Evolutionary conservation across 2,888 invertebrate species (phyloP).

Genomic region (Scaptomyza cyrtandrae): DNA sequence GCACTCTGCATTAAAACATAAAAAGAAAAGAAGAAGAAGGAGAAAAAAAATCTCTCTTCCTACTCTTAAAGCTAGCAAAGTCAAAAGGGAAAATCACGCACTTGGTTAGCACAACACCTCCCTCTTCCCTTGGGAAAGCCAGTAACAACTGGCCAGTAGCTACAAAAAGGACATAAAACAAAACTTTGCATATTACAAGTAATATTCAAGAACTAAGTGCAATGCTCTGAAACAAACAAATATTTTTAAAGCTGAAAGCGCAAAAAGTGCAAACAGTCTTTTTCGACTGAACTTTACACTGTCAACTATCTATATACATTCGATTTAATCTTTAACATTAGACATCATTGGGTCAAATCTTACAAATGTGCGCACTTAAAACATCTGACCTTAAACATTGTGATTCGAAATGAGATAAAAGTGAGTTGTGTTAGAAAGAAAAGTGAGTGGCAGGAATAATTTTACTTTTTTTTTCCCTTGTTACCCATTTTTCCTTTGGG

Average conservation of each 20-base stretch:
- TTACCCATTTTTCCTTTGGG: not conserved
- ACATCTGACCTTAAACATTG: not conserved
- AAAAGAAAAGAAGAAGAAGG: constrained; percentile 11
- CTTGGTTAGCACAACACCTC: constrained; percentile 36
- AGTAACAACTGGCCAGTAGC: constrained; percentile 31
- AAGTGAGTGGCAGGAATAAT: not conserved
- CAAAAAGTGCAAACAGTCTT: not conserved
- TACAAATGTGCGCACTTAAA: not conserved
- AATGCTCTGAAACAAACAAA: constrained; percentile 21
- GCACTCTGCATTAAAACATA: constrained; percentile 25
- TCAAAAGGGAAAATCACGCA: constrained; percentile 43
- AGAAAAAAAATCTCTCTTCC: constrained; percentile 32
- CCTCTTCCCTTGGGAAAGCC: constrained; percentile 5
- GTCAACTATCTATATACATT: not conserved
- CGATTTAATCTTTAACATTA: not conserved
- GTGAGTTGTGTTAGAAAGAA: not conserved
- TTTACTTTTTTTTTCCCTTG: not conserved
- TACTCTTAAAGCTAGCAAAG: constrained; percentile 26
- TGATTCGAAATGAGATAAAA: not conserved
- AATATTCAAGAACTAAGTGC: constrained; percentile 39
- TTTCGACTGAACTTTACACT: not conserved
- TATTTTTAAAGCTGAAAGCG: not conserved
- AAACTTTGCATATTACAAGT: constrained; percentile 68
- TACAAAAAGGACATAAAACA: constrained; percentile 56
- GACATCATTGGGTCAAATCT: not conserved